Evolutionary conservation across 2,888 invertebrate species (phyloP), one percentile per base, ranked within the genome.

Genomic region (Noctua janthe): DNA sequence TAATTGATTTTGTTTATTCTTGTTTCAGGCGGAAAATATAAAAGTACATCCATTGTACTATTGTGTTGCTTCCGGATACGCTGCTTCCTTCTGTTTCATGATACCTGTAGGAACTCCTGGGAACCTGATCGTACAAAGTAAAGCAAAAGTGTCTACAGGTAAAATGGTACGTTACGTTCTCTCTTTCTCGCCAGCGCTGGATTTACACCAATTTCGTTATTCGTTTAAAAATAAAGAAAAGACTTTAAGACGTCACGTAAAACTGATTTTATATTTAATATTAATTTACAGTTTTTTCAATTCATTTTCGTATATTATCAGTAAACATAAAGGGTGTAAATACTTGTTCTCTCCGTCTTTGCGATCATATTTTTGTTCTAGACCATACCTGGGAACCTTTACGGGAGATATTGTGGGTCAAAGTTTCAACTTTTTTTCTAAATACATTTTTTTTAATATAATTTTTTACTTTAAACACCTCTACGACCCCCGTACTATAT

Each of bases 51-150:
- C 96, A 0, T 71, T 96, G 8, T 92, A 93, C 94, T 96, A 94
- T 76, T 85, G 87, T 59, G 51, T 95, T 6, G 91, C 93, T 1
- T 88, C 94, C 15, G 96, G 96, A 4, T 83, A 91, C 23, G 82
- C 93, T 0, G 90, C 96, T 0, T 96, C 96, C 0, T 95, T 83
- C 75, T 94, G 94, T 71, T 97, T 97, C 77, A 94, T 97, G 92
- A 86, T 97, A 6, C 97, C 97, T 0, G 97, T 97, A 7, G 97
- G 97, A 0, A 97, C 97, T 5, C 97, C 97, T 4, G 97, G 97
- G 0, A 97, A 97, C 87, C 96, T 97, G 0, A 93, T 97, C 7
- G 95, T 97, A 3, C 94, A 97, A 74, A 90, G 95, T 77, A 93
- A 95, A 62, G 97, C 97, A 0, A 92, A 90, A 54, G 91, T 97